A percentile compares a stretch with the other conserved stretches of the same genome.
Evolutionary conservation across 2,888 invertebrate genomes (phyloP).

Genomic region (Watsonalla binaria): DNA sequence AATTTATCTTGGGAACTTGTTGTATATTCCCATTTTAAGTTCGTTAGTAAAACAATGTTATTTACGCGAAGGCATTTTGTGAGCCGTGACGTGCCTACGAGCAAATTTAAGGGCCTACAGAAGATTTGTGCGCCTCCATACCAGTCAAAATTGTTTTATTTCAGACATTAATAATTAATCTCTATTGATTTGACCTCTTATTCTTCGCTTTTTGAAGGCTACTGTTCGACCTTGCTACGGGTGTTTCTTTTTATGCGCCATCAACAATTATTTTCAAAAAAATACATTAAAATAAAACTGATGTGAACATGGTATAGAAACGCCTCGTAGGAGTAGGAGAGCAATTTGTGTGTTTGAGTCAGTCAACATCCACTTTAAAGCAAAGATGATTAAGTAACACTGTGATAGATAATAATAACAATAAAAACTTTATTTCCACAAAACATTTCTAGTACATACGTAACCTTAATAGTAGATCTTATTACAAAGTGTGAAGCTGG

Average conservation of each 20-base stretch:
- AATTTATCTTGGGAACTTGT: conserved; percentile 9
- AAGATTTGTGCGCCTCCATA: conserved; percentile 27
- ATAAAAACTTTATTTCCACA: too few species aligned
- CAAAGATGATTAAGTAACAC: too few species aligned
- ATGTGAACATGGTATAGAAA: too few species aligned
- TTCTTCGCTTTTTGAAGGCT: conserved; percentile 30
- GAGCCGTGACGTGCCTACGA: conserved; percentile 52
- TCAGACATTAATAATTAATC: conserved; percentile 45
- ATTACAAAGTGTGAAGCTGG: too few species aligned
- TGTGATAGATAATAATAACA: too few species aligned
- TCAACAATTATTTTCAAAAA: too few species aligned
- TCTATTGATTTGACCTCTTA: conserved; percentile 27
- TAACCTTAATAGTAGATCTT: too few species aligned
- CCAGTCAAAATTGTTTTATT: conserved; percentile 39
- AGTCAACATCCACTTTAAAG: too few species aligned
- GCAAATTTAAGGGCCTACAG: conserved; percentile 56
- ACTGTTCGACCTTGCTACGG: not conserved
- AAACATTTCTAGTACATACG: too few species aligned
- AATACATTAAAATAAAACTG: too few species aligned
- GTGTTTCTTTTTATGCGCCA: not conserved
- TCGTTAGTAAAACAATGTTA: conserved; percentile 37
- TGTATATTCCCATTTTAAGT: conserved; percentile 17
- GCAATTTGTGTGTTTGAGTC: too few species aligned
- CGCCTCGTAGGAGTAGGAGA: too few species aligned
- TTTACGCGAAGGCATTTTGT: conserved; percentile 38